Evolutionary conservation across 2,888 invertebrate genomes (phyloP).

Genomic region (Eurytoma californica): DNA sequence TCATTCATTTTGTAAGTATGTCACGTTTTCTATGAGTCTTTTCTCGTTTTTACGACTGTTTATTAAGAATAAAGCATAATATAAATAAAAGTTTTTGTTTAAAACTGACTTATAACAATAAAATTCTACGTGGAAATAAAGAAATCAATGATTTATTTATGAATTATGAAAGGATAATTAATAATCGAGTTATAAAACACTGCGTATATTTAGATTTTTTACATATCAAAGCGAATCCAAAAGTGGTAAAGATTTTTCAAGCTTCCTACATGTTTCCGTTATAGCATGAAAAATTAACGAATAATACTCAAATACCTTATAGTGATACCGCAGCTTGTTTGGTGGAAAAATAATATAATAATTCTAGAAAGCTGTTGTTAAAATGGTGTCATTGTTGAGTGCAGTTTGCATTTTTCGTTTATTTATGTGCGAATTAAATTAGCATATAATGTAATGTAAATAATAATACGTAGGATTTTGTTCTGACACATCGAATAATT

Average conservation of each 20-base stretch:
- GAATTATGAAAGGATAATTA: constrained; percentile 18
- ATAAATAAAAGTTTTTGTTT: too few relatives aligned
- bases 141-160: constrained; percentile 20
- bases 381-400: neutral
- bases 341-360: constrained; percentile 3
- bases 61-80: neutral
- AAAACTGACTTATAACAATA: too few relatives aligned
- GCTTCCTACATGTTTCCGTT: constrained; percentile 61
- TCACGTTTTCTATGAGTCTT: constrained; percentile 24
- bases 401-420: neutral
- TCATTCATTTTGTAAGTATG: constrained; percentile 20
- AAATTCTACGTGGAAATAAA: too few relatives aligned
- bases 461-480: constrained; percentile 35
- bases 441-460: constrained; percentile 38
- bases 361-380: too few relatives aligned
- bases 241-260: constrained; percentile 48
- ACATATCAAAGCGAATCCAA: constrained; percentile 63
- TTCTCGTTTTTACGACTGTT: constrained; percentile 8
- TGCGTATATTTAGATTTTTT: constrained; percentile 70
- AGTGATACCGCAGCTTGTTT: constrained; percentile 9
- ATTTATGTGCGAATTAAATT: constrained; percentile 14
- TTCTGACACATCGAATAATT: constrained; percentile 53
- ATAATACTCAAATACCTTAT: constrained; percentile 18
- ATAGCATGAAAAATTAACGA: constrained; percentile 14
- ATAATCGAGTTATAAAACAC: constrained; percentile 55